phyloP scores from a whole-genome alignment of 2,797 vertebrate genomes.

The Chaunax sp. region DNA sequence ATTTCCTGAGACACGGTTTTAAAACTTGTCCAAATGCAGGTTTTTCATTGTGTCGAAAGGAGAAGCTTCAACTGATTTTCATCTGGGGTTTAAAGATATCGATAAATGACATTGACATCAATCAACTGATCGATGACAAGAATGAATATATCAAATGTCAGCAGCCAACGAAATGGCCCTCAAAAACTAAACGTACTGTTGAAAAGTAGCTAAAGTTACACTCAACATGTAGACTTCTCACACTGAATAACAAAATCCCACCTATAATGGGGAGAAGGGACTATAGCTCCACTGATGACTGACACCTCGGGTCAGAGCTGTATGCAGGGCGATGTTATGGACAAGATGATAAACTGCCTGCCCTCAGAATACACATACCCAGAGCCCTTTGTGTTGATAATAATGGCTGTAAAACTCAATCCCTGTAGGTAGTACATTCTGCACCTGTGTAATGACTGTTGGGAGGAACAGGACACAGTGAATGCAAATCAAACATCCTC shows the following conservation, averaged over 20 bases:
- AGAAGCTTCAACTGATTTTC: not conserved
- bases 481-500: not conserved
- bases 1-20: not conserved
- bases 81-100: no score
- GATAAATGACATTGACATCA: no score
- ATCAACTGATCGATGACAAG: no score
- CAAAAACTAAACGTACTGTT: not conserved
- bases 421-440: not conserved
- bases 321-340: conserved; percentile 1
- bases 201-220: not conserved
- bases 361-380: not conserved
- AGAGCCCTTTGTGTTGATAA: conserved; percentile 26
- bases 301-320: conserved; percentile 5
- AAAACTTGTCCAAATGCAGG: not conserved
- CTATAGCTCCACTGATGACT: not conserved
- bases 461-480: not conserved
- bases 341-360: conserved; percentile 15
- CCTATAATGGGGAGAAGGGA: not conserved
- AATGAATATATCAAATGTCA: not conserved
- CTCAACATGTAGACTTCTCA: not conserved
- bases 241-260: not conserved
- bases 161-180: not conserved
- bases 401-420: conserved; percentile 25
- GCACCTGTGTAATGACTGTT: conserved; percentile 5
- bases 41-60: not conserved